Evolutionary conservation across 2,797 vertebrate species (phyloP).

Genomic region (Hypotaenidia philippensis): DNA sequence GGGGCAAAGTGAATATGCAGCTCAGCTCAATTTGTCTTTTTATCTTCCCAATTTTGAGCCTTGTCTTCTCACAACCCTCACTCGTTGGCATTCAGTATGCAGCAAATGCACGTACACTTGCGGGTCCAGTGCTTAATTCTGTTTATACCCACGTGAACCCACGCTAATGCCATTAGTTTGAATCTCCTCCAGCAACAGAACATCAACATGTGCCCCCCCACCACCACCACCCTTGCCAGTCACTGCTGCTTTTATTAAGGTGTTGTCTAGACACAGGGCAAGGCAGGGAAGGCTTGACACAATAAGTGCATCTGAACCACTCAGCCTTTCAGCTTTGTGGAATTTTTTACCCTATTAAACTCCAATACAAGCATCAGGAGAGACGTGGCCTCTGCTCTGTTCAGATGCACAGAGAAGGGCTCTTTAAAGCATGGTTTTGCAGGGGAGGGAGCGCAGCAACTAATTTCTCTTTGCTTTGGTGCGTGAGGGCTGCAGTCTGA

Average conservation of each 20-base stretch:
- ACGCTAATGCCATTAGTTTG: background rate
- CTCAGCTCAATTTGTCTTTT: background rate
- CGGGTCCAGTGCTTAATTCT: background rate
- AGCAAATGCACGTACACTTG: accelerated
- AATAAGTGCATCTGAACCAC: background rate
- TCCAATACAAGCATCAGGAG: background rate
- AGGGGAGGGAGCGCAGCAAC: background rate
- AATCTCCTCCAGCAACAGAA: background rate
- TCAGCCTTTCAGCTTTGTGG: background rate
- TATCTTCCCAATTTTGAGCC: background rate
- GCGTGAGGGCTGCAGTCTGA: background rate
- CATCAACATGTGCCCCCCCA: background rate
- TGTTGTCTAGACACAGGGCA: background rate
- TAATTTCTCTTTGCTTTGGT: background rate
- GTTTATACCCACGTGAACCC: background rate
- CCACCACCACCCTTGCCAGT: background rate
- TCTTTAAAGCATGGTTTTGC: background rate
- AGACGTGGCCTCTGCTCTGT: background rate
- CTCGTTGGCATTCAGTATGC: background rate
- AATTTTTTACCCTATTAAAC: background rate
- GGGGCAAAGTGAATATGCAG: background rate
- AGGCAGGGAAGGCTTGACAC: background rate
- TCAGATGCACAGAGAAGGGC: background rate
- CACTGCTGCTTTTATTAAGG: background rate
- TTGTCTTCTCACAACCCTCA: background rate